A percentile compares a stretch with the other conserved stretches of the same genome.
Conservation (phyloP, 2,888 invertebrate species). For the Drosophila prolongata region DNA sequence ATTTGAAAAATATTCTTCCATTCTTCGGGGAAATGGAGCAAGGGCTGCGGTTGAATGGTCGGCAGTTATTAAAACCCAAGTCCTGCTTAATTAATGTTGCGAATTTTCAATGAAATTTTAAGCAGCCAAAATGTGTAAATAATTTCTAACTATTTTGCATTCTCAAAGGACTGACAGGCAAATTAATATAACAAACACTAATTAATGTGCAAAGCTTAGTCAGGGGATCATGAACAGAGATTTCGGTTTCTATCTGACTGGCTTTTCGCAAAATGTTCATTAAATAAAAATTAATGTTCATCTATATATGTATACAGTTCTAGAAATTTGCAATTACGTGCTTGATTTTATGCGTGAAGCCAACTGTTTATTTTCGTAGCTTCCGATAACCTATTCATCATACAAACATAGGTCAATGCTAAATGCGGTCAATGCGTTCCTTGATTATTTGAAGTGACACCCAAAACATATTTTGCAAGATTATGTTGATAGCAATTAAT, state of each 20-base stretch:
- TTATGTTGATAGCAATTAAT: neutral
- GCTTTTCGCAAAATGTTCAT: slow-evolving; percentile 8
- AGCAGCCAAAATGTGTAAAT: slow-evolving; percentile 10
- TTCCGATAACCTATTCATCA: slow-evolving; percentile 60
- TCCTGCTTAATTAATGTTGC: slow-evolving; percentile 20
- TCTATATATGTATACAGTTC: neutral
- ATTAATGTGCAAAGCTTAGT: slow-evolving; percentile 3
- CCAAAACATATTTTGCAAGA: neutral
- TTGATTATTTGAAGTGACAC: slow-evolving; percentile 7
- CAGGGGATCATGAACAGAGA: neutral
- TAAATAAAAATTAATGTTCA: neutral
- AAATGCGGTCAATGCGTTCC: slow-evolving; percentile 58
- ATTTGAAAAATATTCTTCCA: slow-evolving; percentile 22
- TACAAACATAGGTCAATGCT: slow-evolving; percentile 62
- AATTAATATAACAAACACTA: neutral
- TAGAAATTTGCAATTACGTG: slow-evolving; percentile 9
- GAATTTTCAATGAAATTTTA: slow-evolving; percentile 12
- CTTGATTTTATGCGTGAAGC: slow-evolving; percentile 8
- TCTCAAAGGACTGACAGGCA: neutral
- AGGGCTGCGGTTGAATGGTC: neutral
- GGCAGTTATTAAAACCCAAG: neutral
- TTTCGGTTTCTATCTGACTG: neutral
- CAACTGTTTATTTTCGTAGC: slow-evolving; percentile 10
- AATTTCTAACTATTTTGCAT: slow-evolving; percentile 4
- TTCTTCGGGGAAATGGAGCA: slow-evolving; percentile 1